A percentile compares a stretch with the other conserved stretches of the same genome.
Evolutionary conservation across 2,113 vertebrate genomes (phyloP).

Genomic region (Saguinus midas): DNA sequence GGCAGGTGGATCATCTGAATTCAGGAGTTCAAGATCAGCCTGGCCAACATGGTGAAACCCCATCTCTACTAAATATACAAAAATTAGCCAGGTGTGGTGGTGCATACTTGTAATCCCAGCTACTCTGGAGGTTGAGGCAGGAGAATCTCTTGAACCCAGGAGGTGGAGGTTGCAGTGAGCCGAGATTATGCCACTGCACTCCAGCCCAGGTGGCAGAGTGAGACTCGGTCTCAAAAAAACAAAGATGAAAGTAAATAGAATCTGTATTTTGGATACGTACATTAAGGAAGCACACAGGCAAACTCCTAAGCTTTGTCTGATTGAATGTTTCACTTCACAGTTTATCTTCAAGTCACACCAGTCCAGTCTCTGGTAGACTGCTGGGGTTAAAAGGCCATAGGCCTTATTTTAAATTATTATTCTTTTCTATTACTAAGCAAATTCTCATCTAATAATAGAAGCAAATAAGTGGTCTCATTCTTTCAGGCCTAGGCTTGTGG

Average conservation of each 20-base stretch:
- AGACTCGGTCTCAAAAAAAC: too few species aligned
- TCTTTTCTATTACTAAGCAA: not conserved
- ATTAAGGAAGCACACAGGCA: not conserved
- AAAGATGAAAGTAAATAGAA: not conserved
- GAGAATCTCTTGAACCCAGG: too few species aligned
- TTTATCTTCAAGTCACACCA: not conserved
- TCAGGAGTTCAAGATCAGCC: too few species aligned
- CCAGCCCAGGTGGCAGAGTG: too few species aligned
- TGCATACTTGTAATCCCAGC: too few species aligned
- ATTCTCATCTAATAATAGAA: not conserved
- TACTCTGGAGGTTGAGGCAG: too few species aligned
- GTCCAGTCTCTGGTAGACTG: not conserved
- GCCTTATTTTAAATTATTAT: not conserved
- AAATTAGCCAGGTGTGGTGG: too few species aligned
- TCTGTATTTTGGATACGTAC: not conserved
- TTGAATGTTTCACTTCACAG: not conserved
- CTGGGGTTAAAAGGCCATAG: not conserved
- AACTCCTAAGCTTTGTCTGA: not conserved
- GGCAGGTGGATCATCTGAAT: too few species aligned
- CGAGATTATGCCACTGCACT: too few species aligned
- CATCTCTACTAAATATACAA: too few species aligned
- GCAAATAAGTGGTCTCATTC: not conserved
- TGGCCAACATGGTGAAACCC: too few species aligned
- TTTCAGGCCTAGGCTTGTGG: not conserved
- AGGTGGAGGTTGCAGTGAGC: too few species aligned